These are phyloP conservation scores for Hirtodrosophila alboralis DNA, from an alignment of 2,888 invertebrate species.

Conservation along the genomic window DNA sequence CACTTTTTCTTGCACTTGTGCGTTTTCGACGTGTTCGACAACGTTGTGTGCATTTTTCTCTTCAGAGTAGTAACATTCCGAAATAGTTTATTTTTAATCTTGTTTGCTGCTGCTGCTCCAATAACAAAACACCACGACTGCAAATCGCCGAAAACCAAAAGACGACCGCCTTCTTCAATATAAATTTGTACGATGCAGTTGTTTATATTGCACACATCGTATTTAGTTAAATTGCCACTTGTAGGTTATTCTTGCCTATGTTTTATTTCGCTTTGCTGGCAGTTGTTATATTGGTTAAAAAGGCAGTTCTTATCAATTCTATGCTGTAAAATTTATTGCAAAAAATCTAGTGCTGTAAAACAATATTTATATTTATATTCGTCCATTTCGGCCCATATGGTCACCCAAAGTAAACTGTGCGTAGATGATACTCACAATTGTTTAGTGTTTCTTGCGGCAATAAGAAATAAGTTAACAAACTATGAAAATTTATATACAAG, in stretches of 20 bases:
- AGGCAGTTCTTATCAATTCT: conserved; percentile 49
- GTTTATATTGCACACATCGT: conserved; percentile 20
- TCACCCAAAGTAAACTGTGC: conserved; percentile 16
- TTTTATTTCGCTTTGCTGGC: conserved; percentile 31
- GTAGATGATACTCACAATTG: conserved; percentile 10
- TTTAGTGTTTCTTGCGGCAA: neutral
- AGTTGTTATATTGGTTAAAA: conserved; percentile 30
- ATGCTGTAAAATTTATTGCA: conserved; percentile 43
- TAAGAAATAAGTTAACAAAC: too few relatives aligned
- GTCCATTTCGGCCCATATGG: conserved; percentile 13
- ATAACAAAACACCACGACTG: conserved; percentile 75
- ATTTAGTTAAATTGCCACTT: conserved; percentile 13
- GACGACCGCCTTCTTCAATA: conserved; percentile 17
- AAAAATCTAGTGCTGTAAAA: conserved; percentile 45
- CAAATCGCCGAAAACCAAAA: conserved; percentile 50
- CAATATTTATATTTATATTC: conserved; percentile 11
- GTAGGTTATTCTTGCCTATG: neutral
- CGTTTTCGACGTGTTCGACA: conserved; percentile 24
- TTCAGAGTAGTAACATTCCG: conserved; percentile 38
- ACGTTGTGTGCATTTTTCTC: conserved; percentile 42
- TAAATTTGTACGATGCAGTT: conserved; percentile 11
- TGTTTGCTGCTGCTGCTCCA: conserved; percentile 62
- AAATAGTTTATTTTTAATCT: conserved; percentile 69
- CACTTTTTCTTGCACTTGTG: conserved; percentile 43
- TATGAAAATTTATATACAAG: too few relatives aligned